A percentile compares a stretch with the other conserved stretches of the same genome.
Evolutionary conservation across 2,797 vertebrate genomes (phyloP).

Genomic region (Strix occidentalis): DNA sequence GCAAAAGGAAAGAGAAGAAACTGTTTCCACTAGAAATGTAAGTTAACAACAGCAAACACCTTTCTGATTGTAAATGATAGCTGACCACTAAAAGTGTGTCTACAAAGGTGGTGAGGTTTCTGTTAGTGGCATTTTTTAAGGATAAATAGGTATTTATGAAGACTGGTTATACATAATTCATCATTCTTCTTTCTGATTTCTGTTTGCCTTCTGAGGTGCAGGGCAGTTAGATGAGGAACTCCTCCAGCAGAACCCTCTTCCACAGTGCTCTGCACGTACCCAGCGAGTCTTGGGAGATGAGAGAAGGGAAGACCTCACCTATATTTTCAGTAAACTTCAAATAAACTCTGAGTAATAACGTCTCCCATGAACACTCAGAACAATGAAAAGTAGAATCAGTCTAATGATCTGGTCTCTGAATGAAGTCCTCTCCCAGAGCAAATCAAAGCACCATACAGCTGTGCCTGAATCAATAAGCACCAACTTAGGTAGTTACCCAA

Average conservation of each 20-base stretch:
- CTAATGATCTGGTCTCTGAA: background rate
- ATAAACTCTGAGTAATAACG: background rate
- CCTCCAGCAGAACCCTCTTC: background rate
- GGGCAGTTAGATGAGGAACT: background rate
- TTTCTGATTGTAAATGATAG: background rate
- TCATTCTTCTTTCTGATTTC: background rate
- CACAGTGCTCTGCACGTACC: background rate
- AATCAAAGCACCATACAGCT: background rate
- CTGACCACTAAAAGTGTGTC: background rate
- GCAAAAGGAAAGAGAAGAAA: background rate
- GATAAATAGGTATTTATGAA: background rate
- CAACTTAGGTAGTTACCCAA: background rate
- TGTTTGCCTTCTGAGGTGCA: background rate
- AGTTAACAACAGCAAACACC: background rate
- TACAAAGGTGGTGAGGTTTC: background rate
- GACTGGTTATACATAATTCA: background rate
- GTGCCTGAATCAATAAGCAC: background rate
- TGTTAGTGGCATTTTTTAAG: background rate
- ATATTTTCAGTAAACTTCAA: background rate
- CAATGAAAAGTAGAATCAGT: background rate
- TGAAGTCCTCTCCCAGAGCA: background rate
- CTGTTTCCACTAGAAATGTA: background rate
- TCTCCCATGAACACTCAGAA: background rate
- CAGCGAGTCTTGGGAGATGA: background rate
- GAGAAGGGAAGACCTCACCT: background rate